Percentiles rank a stretch among this genome's conserved stretches.
These are phyloP conservation scores for Mythimna ferrago DNA, from an alignment of 2,888 invertebrate species.

Conservation along the genomic window DNA sequence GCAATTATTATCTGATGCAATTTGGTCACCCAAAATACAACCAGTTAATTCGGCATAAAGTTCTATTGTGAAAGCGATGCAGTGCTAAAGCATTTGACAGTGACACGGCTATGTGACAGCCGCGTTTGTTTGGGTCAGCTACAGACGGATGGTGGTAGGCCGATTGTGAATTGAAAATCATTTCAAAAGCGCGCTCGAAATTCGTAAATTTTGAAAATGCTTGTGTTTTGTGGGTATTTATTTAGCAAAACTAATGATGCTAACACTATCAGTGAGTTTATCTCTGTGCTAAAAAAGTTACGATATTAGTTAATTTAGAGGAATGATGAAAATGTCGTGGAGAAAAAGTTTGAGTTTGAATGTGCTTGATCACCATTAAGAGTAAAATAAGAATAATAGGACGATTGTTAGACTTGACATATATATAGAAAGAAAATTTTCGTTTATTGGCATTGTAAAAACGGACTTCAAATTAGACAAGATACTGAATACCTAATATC, in stretches of 20 bases:
- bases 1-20: neutral
- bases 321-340: too few species aligned
- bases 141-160: slow-evolving; percentile 11
- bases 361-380: too few species aligned
- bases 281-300: too few species aligned
- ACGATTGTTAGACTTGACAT: too few species aligned
- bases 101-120: slow-evolving; percentile 22
- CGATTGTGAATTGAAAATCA: slow-evolving; percentile 34
- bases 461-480: too few species aligned
- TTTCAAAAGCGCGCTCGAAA: neutral
- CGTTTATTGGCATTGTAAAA: too few species aligned
- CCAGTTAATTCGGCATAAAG: slow-evolving; percentile 9
- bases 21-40: neutral
- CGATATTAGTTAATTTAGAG: too few species aligned
- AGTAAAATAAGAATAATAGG: too few species aligned
- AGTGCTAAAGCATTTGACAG: slow-evolving; percentile 12
- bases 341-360: too few species aligned
- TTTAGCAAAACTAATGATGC: neutral
- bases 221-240: neutral
- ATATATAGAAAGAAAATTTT: too few species aligned
- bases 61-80: slow-evolving; percentile 6
- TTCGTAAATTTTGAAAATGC: neutral
- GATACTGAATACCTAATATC: too few species aligned
- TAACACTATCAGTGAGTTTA: too few species aligned
- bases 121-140: slow-evolving; percentile 26